These are phyloP conservation scores for Campoplex nolae DNA, from an alignment of 2,888 invertebrate species.

Conservation along the genomic window DNA sequence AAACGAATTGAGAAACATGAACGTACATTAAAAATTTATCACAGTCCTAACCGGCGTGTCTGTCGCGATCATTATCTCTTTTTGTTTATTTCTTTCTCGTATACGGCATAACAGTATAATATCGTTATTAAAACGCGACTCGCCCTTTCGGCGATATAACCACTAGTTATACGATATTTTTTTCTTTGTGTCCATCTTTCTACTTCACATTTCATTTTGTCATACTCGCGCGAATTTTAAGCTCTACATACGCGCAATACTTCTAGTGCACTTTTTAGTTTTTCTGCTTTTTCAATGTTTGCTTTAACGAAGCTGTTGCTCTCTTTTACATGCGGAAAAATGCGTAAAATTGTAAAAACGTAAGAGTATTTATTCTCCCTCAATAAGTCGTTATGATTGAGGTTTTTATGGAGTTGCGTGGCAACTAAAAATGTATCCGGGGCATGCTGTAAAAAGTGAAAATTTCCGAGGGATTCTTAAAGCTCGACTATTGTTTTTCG, in stretches of 20 bases:
- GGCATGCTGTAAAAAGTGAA: conserved; percentile 59
- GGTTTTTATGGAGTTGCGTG: conserved; percentile 9
- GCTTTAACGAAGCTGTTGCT: conserved; percentile 45
- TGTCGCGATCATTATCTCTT: conserved; percentile 57
- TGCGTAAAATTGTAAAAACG: conserved; percentile 55
- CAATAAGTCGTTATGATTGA: conserved; percentile 9
- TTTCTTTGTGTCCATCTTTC: conserved; percentile 17
- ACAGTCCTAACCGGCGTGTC: conserved; percentile 73
- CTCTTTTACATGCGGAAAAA: conserved; percentile 48
- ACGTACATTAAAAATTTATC: conserved; percentile 72
- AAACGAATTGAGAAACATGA: conserved; percentile 65
- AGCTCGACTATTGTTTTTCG: conserved; percentile 47
- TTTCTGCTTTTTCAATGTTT: conserved; percentile 25
- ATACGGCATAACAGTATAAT: conserved; percentile 58
- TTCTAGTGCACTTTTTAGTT: conserved; percentile 43
- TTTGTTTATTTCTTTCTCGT: conserved; percentile 51
- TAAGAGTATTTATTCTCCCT: conserved; percentile 12
- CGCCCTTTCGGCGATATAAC: conserved; percentile 52
- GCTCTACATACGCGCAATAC: conserved; percentile 63
- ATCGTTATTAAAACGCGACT: conserved; percentile 57
- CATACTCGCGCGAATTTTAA: conserved; percentile 57
- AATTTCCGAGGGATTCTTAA: conserved; percentile 47
- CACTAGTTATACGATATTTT: conserved; percentile 52
- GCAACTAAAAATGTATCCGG: conserved; percentile 47
- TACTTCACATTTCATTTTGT: conserved; percentile 35